phyloP scores from a whole-genome alignment of 1,140 invertebrate species.

The Pseudomyrmex dendroicus region DNA sequence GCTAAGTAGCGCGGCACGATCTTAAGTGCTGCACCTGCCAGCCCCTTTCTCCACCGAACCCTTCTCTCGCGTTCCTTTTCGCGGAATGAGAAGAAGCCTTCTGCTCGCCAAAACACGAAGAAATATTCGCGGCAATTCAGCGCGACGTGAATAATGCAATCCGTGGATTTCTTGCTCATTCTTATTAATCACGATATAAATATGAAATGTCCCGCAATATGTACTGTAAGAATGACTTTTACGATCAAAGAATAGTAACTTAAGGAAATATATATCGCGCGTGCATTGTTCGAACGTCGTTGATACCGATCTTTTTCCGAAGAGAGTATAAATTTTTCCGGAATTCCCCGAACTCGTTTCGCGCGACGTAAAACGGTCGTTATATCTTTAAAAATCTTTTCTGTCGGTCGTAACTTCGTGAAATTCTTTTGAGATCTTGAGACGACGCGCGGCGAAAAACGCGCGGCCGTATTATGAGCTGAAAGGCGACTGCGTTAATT shows the following conservation, averaged over 20 bases:
- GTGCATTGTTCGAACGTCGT: not conserved
- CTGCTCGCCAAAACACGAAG: constrained; percentile 9
- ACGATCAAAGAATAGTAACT: constrained; percentile 8
- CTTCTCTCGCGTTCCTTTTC: constrained; percentile 37
- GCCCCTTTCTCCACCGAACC: not conserved
- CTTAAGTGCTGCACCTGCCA: constrained; percentile 58
- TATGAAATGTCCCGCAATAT: not conserved
- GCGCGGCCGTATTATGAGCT: constrained; percentile 60
- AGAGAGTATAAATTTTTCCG: constrained; percentile 24
- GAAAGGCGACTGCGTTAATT: constrained; percentile 68
- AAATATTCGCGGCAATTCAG: constrained; percentile 25
- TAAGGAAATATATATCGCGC: constrained; percentile 12
- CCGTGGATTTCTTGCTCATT: constrained; percentile 24
- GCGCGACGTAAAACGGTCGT: constrained; percentile 34
- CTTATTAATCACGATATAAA: not conserved
- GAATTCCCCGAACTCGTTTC: constrained; percentile 41
- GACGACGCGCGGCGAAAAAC: not conserved
- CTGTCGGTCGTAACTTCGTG: constrained; percentile 32
- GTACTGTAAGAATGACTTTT: constrained; percentile 9
- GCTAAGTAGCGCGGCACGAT: constrained; percentile 66
- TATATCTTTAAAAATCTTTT: constrained; percentile 11
- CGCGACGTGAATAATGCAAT: constrained; percentile 25
- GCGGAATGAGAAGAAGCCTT: constrained; percentile 35
- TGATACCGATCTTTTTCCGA: not conserved
- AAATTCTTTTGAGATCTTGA: constrained; percentile 54